phyloP scores from a whole-genome alignment of 2,888 invertebrate species.

The Diplazon laetatorius region DNA sequence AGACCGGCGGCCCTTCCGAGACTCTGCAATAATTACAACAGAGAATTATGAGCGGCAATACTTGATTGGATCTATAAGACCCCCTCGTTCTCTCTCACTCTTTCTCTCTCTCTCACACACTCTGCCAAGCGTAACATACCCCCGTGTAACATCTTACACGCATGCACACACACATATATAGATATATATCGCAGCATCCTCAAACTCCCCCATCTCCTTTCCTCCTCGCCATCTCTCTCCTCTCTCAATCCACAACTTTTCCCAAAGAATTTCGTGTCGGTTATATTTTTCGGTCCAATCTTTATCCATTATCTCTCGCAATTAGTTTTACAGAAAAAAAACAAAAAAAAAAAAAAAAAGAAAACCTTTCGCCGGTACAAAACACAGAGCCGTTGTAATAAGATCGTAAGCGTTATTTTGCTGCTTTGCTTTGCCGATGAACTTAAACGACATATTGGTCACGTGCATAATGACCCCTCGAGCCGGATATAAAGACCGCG shows the following conservation, averaged over 20 bases:
- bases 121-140: slow-evolving; percentile 46
- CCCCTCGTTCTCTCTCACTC: slow-evolving; percentile 56
- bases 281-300: slow-evolving; percentile 35
- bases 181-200: neutral
- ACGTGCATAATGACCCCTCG: no score
- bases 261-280: slow-evolving; percentile 15
- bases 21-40: slow-evolving; percentile 80
- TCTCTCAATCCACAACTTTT: slow-evolving; percentile 28
- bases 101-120: slow-evolving; percentile 30
- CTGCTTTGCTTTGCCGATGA: no score
- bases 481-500: slow-evolving; percentile 36
- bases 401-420: no score
- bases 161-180: slow-evolving; percentile 15
- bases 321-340: slow-evolving; percentile 49
- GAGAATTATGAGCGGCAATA: slow-evolving; percentile 80
- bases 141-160: slow-evolving; percentile 38
- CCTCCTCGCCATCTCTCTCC: slow-evolving; percentile 15
- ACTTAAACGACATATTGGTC: no score
- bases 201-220: slow-evolving; percentile 4
- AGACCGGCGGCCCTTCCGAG: slow-evolving; percentile 74
- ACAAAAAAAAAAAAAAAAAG: no score
- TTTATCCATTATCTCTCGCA: slow-evolving; percentile 53
- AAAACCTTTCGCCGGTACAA: slow-evolving; percentile 26
- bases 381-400: no score
- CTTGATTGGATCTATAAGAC: slow-evolving; percentile 80